Evolutionary conservation across 2,113 vertebrate species (phyloP).

Genomic region (Artemisiospiza belli): DNA sequence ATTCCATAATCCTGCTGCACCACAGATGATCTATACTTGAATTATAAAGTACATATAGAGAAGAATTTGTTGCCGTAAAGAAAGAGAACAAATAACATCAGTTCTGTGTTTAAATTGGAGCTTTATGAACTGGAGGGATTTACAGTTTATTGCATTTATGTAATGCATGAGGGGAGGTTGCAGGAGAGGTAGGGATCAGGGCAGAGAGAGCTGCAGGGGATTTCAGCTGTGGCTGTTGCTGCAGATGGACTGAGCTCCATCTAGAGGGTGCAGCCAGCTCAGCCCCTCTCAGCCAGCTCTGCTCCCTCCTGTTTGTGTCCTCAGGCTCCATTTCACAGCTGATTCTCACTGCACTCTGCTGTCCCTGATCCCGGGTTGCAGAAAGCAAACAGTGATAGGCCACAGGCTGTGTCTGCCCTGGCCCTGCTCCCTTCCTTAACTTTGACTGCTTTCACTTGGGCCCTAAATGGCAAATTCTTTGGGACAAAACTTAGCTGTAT

Average conservation of each 20-base stretch:
- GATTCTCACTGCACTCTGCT: background rate
- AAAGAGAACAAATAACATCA: background rate
- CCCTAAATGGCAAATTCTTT: background rate
- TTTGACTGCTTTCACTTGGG: background rate
- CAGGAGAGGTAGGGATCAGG: fast-evolving
- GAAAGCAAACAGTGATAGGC: background rate
- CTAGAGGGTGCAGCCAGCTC: background rate
- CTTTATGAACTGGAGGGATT: background rate
- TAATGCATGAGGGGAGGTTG: background rate
- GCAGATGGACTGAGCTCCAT: background rate
- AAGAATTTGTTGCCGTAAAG: background rate
- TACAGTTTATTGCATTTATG: background rate
- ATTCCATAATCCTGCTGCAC: background rate
- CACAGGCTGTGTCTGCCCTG: background rate
- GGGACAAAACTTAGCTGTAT: background rate
- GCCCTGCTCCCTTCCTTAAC: background rate
- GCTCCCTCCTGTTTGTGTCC: background rate
- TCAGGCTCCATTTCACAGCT: background rate
- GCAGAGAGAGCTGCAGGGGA: background rate
- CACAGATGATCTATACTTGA: background rate
- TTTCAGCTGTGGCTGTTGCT: background rate
- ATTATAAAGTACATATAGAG: background rate
- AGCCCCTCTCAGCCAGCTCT: background rate
- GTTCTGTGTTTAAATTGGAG: fast-evolving
- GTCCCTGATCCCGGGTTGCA: background rate